These are phyloP conservation scores for Amazona vittata DNA, from an alignment of 2,113 vertebrate genomes.

Conservation along the genomic window DNA sequence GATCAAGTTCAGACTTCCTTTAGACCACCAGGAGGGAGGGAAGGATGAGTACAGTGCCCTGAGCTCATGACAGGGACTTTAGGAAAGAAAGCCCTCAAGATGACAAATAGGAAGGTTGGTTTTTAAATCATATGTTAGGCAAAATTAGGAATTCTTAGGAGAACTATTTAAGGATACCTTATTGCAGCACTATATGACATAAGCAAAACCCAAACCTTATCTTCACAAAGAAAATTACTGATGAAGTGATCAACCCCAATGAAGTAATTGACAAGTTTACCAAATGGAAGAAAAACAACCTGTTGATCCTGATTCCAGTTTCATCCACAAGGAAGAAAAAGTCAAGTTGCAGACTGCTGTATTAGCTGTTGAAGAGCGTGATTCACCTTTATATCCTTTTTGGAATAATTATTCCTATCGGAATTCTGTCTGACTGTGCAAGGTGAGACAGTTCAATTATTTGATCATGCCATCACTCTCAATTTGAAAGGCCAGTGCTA, in stretches of 20 bases:
- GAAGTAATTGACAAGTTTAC: background rate
- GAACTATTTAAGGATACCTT: background rate
- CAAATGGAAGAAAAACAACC: background rate
- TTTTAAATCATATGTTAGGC: background rate
- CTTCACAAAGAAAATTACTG: background rate
- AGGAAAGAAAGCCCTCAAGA: background rate
- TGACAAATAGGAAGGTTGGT: background rate
- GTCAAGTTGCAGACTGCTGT: background rate
- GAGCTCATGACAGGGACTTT: background rate
- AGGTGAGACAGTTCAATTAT: slow-evolving; percentile 55
- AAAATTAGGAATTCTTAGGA: background rate
- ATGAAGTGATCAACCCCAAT: background rate
- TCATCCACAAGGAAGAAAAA: background rate
- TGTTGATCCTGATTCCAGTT: background rate
- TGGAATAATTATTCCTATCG: slow-evolving; percentile 27
- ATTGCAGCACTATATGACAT: background rate
- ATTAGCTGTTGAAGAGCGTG: background rate
- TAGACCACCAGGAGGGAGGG: background rate
- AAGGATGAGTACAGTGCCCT: background rate
- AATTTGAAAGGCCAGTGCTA: slow-evolving; percentile 42
- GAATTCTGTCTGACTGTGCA: slow-evolving; percentile 42
- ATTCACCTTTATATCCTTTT: background rate
- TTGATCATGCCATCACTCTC: slow-evolving; percentile 42
- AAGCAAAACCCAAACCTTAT: background rate
- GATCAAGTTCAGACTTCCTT: background rate